Conservation (phyloP, 1,140 invertebrate genomes). For the Eumeta japonica region DNA sequence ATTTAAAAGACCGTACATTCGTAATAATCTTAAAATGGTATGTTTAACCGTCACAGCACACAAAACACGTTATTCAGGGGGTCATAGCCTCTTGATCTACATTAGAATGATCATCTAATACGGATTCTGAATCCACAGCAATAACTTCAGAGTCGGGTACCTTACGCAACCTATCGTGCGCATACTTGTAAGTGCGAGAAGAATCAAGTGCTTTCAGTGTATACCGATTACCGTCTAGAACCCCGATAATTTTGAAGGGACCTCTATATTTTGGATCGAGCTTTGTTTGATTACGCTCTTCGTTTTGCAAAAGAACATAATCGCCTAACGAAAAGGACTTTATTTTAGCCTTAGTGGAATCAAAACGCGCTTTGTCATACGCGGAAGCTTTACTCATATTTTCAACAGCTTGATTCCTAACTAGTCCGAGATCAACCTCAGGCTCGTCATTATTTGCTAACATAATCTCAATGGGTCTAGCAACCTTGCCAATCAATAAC, state of each 20-base stretch:
- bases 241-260: conserved; percentile 8
- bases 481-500: conserved; percentile 25
- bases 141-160: no score
- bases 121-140: no score
- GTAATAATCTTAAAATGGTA: no score
- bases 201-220: no score
- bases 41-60: no score
- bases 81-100: no score
- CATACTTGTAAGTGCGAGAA: no score
- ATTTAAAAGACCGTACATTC: no score
- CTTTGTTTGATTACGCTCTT: conserved; percentile 19
- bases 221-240: conserved; percentile 6
- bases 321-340: conserved; percentile 10
- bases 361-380: conserved; percentile 11
- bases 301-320: conserved; percentile 15
- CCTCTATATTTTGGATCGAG: conserved; percentile 18
- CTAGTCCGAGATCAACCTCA: conserved; percentile 2
- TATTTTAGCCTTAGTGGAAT: conserved; percentile 14
- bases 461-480: conserved; percentile 24
- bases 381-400: conserved; percentile 5
- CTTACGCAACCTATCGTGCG: no score
- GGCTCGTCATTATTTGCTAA: conserved; percentile 4
- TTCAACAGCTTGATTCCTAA: conserved; percentile 1
- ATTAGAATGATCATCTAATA: no score
- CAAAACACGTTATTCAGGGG: no score